Base-by-base conservation (phyloP, 1,140 invertebrate species). In the Cotesia vestalis region DNA sequence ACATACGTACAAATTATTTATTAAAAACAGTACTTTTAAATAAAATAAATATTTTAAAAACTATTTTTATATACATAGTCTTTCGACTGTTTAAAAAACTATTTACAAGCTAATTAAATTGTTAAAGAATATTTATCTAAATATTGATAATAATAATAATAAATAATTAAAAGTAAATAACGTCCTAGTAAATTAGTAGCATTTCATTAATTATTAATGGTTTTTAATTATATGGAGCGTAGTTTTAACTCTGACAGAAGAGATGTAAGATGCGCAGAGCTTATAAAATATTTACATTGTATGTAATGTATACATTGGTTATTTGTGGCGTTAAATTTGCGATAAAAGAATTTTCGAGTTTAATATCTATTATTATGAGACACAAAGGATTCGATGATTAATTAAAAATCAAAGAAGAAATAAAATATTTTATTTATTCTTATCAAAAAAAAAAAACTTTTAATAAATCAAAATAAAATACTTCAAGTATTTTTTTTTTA, bases 31-130 rank as follows among this genome's bases (percentile, higher is more conserved):
- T 8, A 71, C 0, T 55, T 51, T 66, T 72, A 6, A 64, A 59
- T 53, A 63, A 27, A n/a, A 73, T 61, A 73, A 67, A 69, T 17
- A 72, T 62, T 60, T 72, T 52, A 74, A 69, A 74, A 27, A 55
- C 71, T 81, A 81, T 81, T 81, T 81, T 81, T 80, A 74, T 81
- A 81, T 76, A 73, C 71, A 78, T 52, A 78, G 68, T 76, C 69
- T 78, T 75, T 75, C 71, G 63, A 73, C 64, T 62, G 75, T 80
- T 75, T 69, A 75, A 74, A 66, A 70, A 77, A 72, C 75, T 79
- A 78, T 79, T 75, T 79, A 79, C 75, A 76, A 67, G 35, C 51
- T 34, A 62, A 68, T 51, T 27, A 14, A 57, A 57, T 9, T 35
- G 34, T 61, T 40, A 61, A 35, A 27, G 62, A 55, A 67, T 63